Percentiles rank a stretch among this genome's conserved stretches.
Conservation (phyloP, 2,797 vertebrate genomes). For the Enteromius thamalakanensis region DNA sequence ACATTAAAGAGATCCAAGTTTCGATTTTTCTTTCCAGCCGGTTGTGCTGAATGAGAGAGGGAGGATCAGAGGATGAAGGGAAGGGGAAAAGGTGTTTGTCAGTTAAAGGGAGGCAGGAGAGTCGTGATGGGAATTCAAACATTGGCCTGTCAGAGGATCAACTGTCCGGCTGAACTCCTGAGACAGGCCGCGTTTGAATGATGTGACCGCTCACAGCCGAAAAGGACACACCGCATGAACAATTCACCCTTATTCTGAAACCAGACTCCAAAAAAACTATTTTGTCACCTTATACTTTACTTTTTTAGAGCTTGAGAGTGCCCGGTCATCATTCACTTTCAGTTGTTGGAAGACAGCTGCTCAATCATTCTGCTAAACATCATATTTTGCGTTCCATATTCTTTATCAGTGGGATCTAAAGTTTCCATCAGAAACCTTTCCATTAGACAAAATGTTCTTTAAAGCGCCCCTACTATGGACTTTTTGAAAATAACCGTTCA, state of each 20-base stretch:
- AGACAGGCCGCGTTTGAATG: conserved; percentile 16
- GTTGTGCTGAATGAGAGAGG: conserved; percentile 15
- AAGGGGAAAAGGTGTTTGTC: conserved; percentile 19
- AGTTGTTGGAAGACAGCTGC: not conserved
- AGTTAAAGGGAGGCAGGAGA: conserved; percentile 15
- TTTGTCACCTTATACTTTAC: not conserved
- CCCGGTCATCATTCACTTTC: not conserved
- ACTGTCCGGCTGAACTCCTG: conserved; percentile 19
- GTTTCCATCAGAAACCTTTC: not conserved
- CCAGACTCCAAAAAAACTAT: not conserved
- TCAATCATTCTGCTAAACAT: not conserved
- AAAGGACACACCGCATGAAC: not conserved
- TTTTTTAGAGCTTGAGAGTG: not conserved
- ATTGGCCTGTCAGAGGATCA: conserved; percentile 33
- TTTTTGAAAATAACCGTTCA: too few species aligned
- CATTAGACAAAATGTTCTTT: not conserved
- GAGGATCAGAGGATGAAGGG: conserved; percentile 23
- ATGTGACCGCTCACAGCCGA: not conserved
- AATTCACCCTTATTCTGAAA: not conserved
- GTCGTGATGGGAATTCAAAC: conserved; percentile 31
- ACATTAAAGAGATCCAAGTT: conserved; percentile 20
- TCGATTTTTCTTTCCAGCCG: not conserved
- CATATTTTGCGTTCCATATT: not conserved
- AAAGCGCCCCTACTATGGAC: not conserved
- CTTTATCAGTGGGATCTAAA: not conserved